These are phyloP conservation scores for Macrosoma leucophasiata DNA, from an alignment of 2,888 invertebrate species.

Conservation along the genomic window DNA sequence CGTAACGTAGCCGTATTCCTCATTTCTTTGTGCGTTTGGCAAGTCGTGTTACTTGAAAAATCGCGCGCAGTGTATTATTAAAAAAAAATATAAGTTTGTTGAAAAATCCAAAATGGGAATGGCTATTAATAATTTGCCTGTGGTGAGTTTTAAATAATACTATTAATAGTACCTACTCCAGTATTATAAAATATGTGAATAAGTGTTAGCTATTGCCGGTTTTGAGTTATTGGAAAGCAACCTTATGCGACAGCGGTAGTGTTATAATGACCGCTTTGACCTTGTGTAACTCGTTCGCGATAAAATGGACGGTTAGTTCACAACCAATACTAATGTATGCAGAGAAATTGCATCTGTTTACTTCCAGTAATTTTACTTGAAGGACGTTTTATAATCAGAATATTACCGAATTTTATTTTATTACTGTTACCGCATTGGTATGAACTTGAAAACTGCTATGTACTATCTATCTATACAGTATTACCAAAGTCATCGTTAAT, in stretches of 20 bases:
- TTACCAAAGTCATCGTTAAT: too few species aligned
- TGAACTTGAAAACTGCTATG: too few species aligned
- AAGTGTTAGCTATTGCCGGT: constrained; percentile 39
- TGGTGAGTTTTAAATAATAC: constrained; percentile 44
- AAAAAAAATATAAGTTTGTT: constrained; percentile 30
- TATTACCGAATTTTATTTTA: too few species aligned
- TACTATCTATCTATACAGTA: too few species aligned
- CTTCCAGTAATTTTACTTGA: too few species aligned
- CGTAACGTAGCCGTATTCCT: constrained; percentile 53
- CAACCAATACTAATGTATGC: constrained; percentile 37
- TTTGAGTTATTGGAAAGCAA: constrained; percentile 65
- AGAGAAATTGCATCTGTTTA: constrained; percentile 38
- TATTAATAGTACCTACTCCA: too few species aligned
- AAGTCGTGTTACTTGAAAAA: constrained; percentile 52
- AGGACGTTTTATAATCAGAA: too few species aligned
- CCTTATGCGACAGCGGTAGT: constrained; percentile 39
- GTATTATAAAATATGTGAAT: constrained; percentile 25
- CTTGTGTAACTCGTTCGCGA: constrained; percentile 72
- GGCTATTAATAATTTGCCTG: constrained; percentile 59
- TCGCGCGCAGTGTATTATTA: constrained; percentile 38
- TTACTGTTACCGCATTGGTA: too few species aligned
- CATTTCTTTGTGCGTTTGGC: constrained; percentile 55
- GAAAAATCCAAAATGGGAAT: constrained; percentile 61
- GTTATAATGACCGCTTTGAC: constrained; percentile 75
- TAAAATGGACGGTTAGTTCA: constrained; percentile 53